Evolutionary conservation across 1,140 invertebrate genomes (phyloP).

Genomic region (Pemphigus obesinymphae): DNA sequence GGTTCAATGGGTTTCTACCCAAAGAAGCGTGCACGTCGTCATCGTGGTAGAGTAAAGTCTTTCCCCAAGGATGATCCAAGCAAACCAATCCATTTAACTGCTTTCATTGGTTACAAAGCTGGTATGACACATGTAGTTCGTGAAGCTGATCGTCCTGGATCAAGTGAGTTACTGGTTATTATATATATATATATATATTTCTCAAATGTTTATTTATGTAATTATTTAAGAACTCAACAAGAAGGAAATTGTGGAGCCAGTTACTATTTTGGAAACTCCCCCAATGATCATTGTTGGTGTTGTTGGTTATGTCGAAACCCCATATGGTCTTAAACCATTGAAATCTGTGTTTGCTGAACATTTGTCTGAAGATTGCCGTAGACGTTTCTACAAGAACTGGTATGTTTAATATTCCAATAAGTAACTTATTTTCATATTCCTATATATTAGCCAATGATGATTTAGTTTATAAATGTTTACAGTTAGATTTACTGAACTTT

Average conservation of each 20-base stretch:
- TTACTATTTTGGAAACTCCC: slow-evolving; percentile 96
- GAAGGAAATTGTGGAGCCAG: slow-evolving; percentile 99
- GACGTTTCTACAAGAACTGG: slow-evolving; percentile 99
- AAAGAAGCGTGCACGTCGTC: slow-evolving; percentile 90
- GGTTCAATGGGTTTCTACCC: slow-evolving; percentile 99
- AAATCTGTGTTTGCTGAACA: slow-evolving; percentile 98
- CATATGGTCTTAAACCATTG: slow-evolving; percentile 87
- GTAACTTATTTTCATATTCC: too few species aligned
- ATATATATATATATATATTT: neutral
- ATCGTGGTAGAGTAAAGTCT: slow-evolving; percentile 98
- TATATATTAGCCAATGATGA: neutral
- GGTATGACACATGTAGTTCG: slow-evolving; percentile 99
- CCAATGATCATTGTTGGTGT: slow-evolving; percentile 97
- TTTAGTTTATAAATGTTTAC: slow-evolving; percentile 28
- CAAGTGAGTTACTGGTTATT: slow-evolving; percentile 71
- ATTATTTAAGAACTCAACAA: slow-evolving; percentile 88
- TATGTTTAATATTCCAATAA: slow-evolving; percentile 55
- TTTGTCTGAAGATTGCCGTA: slow-evolving; percentile 94
- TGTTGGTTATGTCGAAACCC: slow-evolving; percentile 98
- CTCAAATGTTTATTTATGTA: neutral
- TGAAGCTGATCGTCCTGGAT: slow-evolving; percentile 97
- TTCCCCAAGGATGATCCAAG: slow-evolving; percentile 96
- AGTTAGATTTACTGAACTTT: slow-evolving; percentile 19
- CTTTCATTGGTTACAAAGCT: slow-evolving; percentile 97
- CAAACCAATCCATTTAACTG: slow-evolving; percentile 98